A percentile compares a stretch with the other conserved stretches of the same genome.
Conservation (phyloP, 2,797 vertebrate species). For the Allenopithecus nigroviridis region DNA sequence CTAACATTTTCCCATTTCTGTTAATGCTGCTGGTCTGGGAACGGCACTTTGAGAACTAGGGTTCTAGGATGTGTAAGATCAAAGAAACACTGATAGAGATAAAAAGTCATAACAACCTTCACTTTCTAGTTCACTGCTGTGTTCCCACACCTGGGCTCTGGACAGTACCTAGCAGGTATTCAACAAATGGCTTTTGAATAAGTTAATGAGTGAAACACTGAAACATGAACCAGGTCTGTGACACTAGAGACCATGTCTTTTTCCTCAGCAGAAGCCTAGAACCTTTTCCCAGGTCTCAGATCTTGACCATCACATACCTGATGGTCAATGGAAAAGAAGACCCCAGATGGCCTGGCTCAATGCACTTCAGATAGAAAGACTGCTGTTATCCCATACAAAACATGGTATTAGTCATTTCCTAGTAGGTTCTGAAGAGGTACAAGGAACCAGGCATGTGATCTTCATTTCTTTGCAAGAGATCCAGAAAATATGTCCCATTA, state of each 20-base stretch:
- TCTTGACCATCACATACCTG: no score
- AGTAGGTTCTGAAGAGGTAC: neutral
- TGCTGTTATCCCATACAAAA: no score
- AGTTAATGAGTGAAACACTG: neutral
- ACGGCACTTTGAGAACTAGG: no score
- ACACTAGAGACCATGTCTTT: no score
- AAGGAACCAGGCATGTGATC: neutral
- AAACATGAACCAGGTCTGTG: neutral
- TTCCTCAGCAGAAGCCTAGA: neutral
- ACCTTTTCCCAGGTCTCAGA: no score
- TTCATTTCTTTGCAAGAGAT: neutral
- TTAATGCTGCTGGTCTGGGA: no score
- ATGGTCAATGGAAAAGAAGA: neutral
- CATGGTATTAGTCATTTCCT: neutral
- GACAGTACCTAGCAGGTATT: neutral
- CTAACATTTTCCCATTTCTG: no score
- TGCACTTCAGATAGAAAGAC: neutral
- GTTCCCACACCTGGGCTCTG: neutral
- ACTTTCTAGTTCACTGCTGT: neutral
- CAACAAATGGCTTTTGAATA: neutral
- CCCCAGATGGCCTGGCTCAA: neutral
- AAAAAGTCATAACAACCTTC: neutral
- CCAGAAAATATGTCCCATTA: neutral
- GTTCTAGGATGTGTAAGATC: no score
- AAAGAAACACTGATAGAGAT: no score